phyloP scores from a whole-genome alignment of 2,888 invertebrate genomes.

The Unio pictorum region DNA sequence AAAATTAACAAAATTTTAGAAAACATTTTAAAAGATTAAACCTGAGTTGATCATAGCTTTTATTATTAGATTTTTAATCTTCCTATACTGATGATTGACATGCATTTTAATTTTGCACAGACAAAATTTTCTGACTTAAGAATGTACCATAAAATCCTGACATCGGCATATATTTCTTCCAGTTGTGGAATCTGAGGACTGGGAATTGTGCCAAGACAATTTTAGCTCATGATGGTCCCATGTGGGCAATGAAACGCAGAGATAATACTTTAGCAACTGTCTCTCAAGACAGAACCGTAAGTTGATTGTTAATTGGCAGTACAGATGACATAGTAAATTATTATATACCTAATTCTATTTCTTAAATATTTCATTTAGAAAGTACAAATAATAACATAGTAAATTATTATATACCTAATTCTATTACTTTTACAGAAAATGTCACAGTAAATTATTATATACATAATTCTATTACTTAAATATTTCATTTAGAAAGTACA shows the following conservation, averaged over 20 bases:
- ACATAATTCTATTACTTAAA: neutral
- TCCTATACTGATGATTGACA: no score
- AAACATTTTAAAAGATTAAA: no score
- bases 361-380: neutral
- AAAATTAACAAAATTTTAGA: no score
- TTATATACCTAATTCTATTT: neutral
- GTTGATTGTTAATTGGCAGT: constrained; percentile 7
- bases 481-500: constrained; percentile 1
- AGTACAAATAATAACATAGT: neutral
- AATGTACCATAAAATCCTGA: no score
- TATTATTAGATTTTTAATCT: no score
- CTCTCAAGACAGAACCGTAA: constrained; percentile 67
- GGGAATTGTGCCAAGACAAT: constrained; percentile 57
- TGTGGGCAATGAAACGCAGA: constrained; percentile 61
- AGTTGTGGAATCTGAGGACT: constrained; percentile 66
- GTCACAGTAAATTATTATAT: no score
- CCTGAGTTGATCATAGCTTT: no score
- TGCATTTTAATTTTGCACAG: no score
- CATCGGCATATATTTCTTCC: constrained; percentile 5
- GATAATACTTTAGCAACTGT: constrained; percentile 57
- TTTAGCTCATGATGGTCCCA: constrained; percentile 62
- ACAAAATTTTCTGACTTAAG: no score
- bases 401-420: no score
- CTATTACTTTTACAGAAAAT: no score
- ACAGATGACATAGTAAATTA: neutral